phyloP scores from a whole-genome alignment of 2,888 invertebrate genomes.

The Drosophila rubida region DNA sequence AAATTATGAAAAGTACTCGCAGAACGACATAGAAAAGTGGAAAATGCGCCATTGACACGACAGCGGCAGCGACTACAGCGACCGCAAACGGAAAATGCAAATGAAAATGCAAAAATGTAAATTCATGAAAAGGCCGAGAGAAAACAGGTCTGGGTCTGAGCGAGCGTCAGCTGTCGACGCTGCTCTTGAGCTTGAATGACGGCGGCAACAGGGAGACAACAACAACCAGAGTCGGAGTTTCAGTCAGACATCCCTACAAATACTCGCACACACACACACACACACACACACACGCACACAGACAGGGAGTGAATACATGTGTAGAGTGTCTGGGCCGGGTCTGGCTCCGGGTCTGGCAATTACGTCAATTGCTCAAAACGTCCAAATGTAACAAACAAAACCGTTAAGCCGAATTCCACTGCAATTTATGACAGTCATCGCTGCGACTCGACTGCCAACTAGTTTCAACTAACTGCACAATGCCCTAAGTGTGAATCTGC shows the following conservation, averaged over 20 bases:
- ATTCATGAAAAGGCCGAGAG: slow-evolving; percentile 68
- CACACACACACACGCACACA: slow-evolving; percentile 16
- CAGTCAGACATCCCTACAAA: slow-evolving; percentile 27
- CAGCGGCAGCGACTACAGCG: slow-evolving; percentile 17
- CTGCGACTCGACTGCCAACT: slow-evolving; percentile 7
- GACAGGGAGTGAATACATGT: slow-evolving; percentile 11
- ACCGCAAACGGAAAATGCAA: slow-evolving; percentile 50
- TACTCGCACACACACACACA: slow-evolving; percentile 15
- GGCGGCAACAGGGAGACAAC: slow-evolving; percentile 41
- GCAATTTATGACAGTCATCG: slow-evolving; percentile 64
- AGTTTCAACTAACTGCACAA: slow-evolving; percentile 4
- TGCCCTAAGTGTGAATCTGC: slow-evolving; percentile 31
- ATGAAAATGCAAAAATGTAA: slow-evolving; percentile 65
- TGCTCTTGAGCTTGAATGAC: slow-evolving; percentile 79
- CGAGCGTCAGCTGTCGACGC: slow-evolving; percentile 50
- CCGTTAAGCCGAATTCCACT: slow-evolving; percentile 70
- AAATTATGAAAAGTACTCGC: slow-evolving; percentile 70
- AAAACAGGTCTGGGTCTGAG: slow-evolving; percentile 53
- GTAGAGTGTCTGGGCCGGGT: slow-evolving; percentile 60
- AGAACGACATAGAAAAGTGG: slow-evolving; percentile 47
- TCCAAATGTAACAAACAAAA: slow-evolving; percentile 74
- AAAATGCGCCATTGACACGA: slow-evolving; percentile 46
- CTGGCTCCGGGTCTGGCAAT: slow-evolving; percentile 56
- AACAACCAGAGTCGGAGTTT: slow-evolving; percentile 22
- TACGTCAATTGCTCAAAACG: slow-evolving; percentile 76